Evolutionary conservation across 2,113 vertebrate species (phyloP), one percentile per base, ranked within the genome.

Genomic region (Calonectris borealis): DNA sequence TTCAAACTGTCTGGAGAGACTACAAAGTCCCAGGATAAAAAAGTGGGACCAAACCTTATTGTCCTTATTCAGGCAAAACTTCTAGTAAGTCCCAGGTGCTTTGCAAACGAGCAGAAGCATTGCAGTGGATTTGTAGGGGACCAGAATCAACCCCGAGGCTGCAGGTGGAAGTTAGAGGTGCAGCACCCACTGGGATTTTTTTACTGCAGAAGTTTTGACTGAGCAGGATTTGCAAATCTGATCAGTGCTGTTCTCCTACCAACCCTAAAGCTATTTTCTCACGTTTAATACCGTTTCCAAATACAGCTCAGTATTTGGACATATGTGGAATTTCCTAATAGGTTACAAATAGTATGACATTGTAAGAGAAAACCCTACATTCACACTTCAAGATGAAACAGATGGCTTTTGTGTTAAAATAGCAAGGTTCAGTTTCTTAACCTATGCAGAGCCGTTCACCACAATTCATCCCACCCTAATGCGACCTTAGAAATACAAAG

Each of bases 401-500:
- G 44, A 10, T n/a, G 32, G 22, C 9, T 13, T 51, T 73, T 81
- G 77, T 54, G 57, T 44, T 70, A 22, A 86, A 88, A 80, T 13
- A 4, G 16, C 7, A 10, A 44, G 1, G 8, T 29, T 92, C 42
- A 9, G 15, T 16, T n/a, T 66, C 32, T 81, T 57, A 54, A 22
- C 42, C 36, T n/a, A 1, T 4, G 1, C 1, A 4, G 27, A 52
- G 75, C 40, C 2, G 4, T 19, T 76, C 49, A 4, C 55, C 5
- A 2, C 48, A 40, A 26, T 4, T 73, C 62, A 36, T 65, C 54
- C 64, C 55, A 42, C 25, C 68, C 83, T 17, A 4, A 16, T 18
- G 38, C 57, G 72, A 71, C 40, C 44, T 32, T 46, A 51, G 68
- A 29, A 70, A 46, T 49, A 31, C 1, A 51, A 44, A 79, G 69